Conservation (phyloP, 2,113 vertebrate genomes). For the Cyanoramphus novaezelandiae region DNA sequence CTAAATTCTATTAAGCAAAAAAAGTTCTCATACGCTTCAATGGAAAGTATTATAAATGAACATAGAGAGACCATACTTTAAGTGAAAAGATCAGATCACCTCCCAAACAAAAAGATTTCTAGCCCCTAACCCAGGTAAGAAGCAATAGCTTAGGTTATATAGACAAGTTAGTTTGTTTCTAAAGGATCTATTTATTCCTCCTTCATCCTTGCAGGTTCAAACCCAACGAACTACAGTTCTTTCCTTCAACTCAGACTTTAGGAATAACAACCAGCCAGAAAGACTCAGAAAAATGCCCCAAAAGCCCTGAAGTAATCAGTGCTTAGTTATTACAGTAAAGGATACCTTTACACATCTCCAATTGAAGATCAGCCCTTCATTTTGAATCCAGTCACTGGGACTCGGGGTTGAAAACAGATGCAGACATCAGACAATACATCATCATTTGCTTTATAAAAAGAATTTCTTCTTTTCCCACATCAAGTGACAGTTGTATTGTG, state of each 20-base stretch:
- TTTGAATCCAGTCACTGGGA: not conserved
- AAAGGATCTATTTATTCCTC: not conserved
- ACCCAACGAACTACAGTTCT: not conserved
- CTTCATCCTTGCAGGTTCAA: not conserved
- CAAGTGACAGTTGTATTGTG: not conserved
- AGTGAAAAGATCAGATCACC: not conserved
- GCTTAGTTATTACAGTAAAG: not conserved
- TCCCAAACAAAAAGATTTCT: not conserved
- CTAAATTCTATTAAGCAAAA: not conserved
- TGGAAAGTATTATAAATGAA: not conserved
- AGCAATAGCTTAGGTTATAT: not conserved
- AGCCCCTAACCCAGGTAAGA: not conserved
- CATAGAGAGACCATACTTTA: accelerated
- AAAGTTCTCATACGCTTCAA: not conserved
- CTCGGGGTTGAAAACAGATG: not conserved
- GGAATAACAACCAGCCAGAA: not conserved
- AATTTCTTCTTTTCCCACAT: not conserved
- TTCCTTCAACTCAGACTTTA: not conserved
- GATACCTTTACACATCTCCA: not conserved
- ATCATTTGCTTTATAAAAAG: not conserved
- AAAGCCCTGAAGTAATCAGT: not conserved
- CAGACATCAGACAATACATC: not conserved
- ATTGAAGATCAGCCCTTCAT: not conserved
- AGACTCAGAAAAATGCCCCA: not conserved
- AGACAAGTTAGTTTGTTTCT: not conserved